Conservation (phyloP, 2,797 vertebrate species). For the Mycteria americana region DNA sequence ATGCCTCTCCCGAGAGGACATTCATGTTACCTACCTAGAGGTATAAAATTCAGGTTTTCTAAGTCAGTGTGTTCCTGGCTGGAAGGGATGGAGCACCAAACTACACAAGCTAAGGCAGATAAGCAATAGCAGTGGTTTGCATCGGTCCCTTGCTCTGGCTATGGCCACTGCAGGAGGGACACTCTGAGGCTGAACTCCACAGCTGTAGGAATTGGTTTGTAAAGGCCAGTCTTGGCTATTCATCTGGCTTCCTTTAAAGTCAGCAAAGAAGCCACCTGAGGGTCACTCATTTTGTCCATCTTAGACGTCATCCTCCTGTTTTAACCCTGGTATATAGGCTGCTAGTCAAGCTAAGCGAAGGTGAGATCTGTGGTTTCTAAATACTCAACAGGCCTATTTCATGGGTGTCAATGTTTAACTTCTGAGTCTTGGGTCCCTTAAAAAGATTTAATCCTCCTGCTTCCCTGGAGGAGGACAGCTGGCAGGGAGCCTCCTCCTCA, state of each 20-base stretch:
- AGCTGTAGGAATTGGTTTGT: neutral
- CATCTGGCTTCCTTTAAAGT: neutral
- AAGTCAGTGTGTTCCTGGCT: neutral
- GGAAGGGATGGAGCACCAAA: neutral
- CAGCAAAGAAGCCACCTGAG: neutral
- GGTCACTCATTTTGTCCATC: neutral
- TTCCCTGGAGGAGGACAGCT: neutral
- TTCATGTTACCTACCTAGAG: fast-evolving
- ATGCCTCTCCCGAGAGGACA: neutral
- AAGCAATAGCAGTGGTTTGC: neutral
- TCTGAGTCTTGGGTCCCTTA: neutral
- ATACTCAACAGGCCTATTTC: neutral
- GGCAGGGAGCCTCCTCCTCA: neutral
- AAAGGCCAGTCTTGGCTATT: neutral
- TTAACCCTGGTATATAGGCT: neutral
- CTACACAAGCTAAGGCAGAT: neutral
- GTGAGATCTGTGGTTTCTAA: neutral
- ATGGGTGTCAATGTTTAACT: neutral
- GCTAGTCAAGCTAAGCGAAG: neutral
- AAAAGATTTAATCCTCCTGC: neutral
- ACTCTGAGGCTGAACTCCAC: neutral
- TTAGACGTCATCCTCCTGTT: neutral
- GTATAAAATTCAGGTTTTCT: neutral
- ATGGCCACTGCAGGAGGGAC: neutral
- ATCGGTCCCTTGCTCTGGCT: neutral